Percentiles rank a stretch among this genome's conserved stretches.
Conservation (phyloP, 2,113 vertebrate species). For the Piprites chloris region DNA sequence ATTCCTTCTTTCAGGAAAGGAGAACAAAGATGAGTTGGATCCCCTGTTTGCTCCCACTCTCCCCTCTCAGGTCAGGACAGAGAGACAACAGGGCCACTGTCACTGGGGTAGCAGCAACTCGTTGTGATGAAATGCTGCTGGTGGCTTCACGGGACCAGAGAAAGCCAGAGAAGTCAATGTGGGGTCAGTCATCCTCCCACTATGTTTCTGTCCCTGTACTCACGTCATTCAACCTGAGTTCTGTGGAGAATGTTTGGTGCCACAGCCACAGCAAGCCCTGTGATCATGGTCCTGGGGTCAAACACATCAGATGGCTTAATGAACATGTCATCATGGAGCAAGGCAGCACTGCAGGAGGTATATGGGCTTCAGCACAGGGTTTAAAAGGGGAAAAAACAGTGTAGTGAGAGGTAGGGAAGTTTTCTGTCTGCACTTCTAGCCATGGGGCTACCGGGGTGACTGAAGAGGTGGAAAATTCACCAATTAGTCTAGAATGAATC, state of each 20-base stretch:
- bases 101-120: neutral
- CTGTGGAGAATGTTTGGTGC: neutral
- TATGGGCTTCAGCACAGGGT: neutral
- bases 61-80: neutral
- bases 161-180: neutral
- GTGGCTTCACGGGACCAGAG: neutral
- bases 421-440: neutral
- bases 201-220: neutral
- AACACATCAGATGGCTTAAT: neutral
- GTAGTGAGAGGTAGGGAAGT: neutral
- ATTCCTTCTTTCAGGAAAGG: neutral
- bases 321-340: fast-evolving
- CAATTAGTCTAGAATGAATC: neutral
- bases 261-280: neutral
- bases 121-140: neutral
- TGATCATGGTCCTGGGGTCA: neutral
- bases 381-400: neutral
- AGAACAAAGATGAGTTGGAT: neutral
- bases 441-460: neutral
- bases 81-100: neutral
- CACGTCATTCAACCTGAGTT: fast-evolving
- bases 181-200: neutral
- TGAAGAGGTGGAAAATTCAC: neutral
- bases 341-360: neutral
- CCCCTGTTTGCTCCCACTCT: neutral